Evolutionary conservation across 2,888 invertebrate species (phyloP), one percentile per base, ranked within the genome.

Genomic region (Acleris holmiana): DNA sequence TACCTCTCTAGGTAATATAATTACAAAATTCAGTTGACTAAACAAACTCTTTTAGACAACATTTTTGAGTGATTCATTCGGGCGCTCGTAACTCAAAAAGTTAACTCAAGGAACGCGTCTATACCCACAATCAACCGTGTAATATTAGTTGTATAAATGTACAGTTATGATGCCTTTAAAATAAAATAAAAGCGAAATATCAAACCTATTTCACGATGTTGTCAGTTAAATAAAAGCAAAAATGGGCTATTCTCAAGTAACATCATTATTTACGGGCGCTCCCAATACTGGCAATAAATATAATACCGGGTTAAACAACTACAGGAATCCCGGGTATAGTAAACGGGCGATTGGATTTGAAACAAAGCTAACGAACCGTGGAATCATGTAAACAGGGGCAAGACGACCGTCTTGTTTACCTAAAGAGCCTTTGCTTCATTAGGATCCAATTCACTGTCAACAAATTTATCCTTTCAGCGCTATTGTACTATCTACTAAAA

Each of bases 381-480:
- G 88, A 84, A 87, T 86, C 89, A 88, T 89, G 91, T 92, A 91
- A 91, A 91, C 91, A 91, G 85, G 82, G 84, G 83, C 86, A 91
- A 91, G 91, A 91, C 89, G 88, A 88, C 88, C 86, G 88, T 87
- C 89, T 89, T 91, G 91, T 92, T 92, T 91, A 91, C 88, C 85
- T 88, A 87, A 87, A 89, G 88, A 86, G 89, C 91, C 91, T 92
- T 92, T 92, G 91, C 89, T 92, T 92, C 91, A 92, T 92, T 91
- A 92, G 91, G 89, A 91, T 92, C 89, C 90, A 91, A 91, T 91
- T 91, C 87, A 86, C 90, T 89, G 89, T 89, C 89, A 89, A 91
- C 90, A 91, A 91, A 90, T 91, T 89, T 89, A 91, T 88, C 86
- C 82, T 84, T 87, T 80, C 77, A 71, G 73, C 73, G 75, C 76